Percentiles rank a stretch among this genome's conserved stretches.
phyloP scores from a whole-genome alignment of 2,888 invertebrate genomes.

The Bimastos eiseni region DNA sequence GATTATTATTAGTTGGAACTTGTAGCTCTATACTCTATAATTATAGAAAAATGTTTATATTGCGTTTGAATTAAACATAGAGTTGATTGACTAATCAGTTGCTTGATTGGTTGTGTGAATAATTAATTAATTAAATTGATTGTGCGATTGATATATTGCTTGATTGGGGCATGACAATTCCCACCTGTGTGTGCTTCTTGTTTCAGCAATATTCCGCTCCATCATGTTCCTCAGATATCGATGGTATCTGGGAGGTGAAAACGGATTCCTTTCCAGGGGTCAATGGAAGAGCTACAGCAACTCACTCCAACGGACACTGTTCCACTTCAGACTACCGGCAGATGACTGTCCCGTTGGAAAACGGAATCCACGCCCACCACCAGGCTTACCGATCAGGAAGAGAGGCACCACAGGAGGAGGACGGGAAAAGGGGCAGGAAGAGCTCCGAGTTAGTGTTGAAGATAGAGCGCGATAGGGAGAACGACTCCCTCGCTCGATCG shows the following conservation, averaged over 20 bases:
- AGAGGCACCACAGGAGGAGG: neutral
- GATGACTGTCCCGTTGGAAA: neutral
- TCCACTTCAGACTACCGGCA: neutral
- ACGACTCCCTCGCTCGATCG: neutral
- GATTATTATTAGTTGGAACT: too few relatives aligned
- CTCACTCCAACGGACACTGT: neutral
- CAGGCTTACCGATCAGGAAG: neutral
- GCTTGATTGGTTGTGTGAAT: too few relatives aligned
- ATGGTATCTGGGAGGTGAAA: neutral
- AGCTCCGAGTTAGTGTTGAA: neutral
- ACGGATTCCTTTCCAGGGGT: neutral
- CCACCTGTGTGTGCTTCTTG: neutral
- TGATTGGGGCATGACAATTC: too few relatives aligned
- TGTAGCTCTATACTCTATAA: too few relatives aligned
- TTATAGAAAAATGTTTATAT: too few relatives aligned
- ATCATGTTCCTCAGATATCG: neutral
- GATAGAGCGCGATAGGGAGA: neutral
- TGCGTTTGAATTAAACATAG: too few relatives aligned
- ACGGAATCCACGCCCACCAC: neutral
- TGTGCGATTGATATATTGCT: too few relatives aligned
- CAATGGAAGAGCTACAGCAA: neutral
- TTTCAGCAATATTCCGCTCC: neutral
- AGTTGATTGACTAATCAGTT: too few relatives aligned
- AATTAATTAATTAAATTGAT: too few relatives aligned
- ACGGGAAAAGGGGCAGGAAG: neutral